Percentiles rank a stretch among this genome's conserved stretches.
phyloP scores from a whole-genome alignment of 2,113 vertebrate species.

The Pseudonaja textilis region DNA sequence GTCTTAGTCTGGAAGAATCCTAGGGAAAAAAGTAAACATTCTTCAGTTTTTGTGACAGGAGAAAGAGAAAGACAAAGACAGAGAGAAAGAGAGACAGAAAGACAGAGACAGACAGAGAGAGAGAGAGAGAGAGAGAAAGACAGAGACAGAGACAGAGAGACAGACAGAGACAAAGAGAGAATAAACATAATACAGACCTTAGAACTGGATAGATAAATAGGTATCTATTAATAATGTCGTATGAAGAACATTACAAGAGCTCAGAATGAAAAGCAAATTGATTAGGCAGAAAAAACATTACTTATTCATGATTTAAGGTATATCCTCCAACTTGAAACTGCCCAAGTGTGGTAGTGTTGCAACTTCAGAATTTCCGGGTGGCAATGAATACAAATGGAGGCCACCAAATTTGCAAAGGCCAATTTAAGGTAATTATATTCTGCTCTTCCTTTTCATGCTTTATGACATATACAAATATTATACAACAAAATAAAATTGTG shows the following conservation, averaged over 20 bases:
- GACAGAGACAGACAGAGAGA: too few species aligned
- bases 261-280: not conserved
- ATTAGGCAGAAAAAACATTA: not conserved
- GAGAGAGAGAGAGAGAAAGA: too few species aligned
- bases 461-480: not conserved
- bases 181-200: not conserved
- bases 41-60: not conserved
- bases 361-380: not conserved
- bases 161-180: not conserved
- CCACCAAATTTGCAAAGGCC: not conserved
- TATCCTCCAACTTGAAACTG: not conserved
- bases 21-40: constrained; percentile 30
- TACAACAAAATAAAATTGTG: not conserved
- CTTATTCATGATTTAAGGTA: not conserved
- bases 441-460: not conserved
- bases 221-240: not conserved
- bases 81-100: too few species aligned
- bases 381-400: not conserved
- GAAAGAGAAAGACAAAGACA: fast-evolving
- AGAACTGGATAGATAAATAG: not conserved
- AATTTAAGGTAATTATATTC: not conserved
- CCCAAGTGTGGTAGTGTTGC: not conserved
- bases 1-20: constrained; percentile 66
- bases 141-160: too few species aligned
- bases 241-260: not conserved